Conservation (phyloP, 2,888 invertebrate species). For the Prionchulus punctatus region DNA sequence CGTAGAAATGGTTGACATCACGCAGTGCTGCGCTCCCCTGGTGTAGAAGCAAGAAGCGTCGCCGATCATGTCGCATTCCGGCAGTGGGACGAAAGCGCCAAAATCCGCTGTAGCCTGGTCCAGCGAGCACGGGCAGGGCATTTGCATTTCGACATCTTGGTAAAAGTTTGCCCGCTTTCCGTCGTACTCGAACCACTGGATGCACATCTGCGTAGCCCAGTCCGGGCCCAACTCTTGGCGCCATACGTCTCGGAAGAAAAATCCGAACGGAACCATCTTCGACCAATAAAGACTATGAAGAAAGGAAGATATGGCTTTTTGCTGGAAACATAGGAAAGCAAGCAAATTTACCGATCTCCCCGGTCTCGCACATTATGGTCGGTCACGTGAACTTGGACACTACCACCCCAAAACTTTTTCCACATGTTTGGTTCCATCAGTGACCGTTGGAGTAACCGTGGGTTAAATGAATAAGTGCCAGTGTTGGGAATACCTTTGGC, state of each 20-base stretch:
- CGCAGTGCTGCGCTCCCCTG: slow-evolving; percentile 72
- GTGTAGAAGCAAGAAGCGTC: slow-evolving; percentile 66
- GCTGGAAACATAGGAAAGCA: not conserved
- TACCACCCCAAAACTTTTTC: slow-evolving; percentile 17
- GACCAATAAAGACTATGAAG: slow-evolving; percentile 56
- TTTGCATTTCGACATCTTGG: slow-evolving; percentile 8
- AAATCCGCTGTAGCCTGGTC: slow-evolving; percentile 74
- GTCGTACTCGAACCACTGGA: slow-evolving; percentile 53
- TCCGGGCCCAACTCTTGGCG: slow-evolving; percentile 53
- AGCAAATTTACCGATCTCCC: slow-evolving; percentile 6
- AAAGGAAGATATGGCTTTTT: not conserved
- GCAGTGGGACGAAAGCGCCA: slow-evolving; percentile 75
- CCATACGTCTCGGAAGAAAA: slow-evolving; percentile 83
- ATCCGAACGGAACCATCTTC: slow-evolving; percentile 67
- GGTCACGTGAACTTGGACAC: slow-evolving; percentile 15
- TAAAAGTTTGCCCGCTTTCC: slow-evolving; percentile 5
- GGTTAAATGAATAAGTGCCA: slow-evolving; percentile 20
- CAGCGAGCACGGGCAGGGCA: slow-evolving; percentile 64
- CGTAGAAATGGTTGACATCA: slow-evolving; percentile 74
- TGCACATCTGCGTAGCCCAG: slow-evolving; percentile 66
- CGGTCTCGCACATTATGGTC: slow-evolving; percentile 11
- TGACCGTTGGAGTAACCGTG: slow-evolving; percentile 13
- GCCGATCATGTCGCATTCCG: slow-evolving; percentile 69
- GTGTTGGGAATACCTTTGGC: slow-evolving; percentile 20
- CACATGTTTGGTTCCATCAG: slow-evolving; percentile 14